Percentiles rank a stretch among this genome's conserved stretches.
Conservation (phyloP, 2,888 invertebrate species). For the Sinentomon sp. region DNA sequence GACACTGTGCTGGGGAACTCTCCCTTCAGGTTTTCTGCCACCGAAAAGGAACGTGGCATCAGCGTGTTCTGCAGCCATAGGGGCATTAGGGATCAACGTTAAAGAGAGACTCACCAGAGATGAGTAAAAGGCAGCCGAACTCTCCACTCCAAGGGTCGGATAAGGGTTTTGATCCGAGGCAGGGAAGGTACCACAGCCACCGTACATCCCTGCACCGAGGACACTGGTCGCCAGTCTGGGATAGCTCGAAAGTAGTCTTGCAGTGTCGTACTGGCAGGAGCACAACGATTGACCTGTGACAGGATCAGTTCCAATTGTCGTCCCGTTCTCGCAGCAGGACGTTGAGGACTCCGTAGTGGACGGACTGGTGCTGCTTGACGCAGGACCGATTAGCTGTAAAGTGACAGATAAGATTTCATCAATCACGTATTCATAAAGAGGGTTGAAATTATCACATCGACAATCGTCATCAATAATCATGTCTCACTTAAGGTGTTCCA, state of each 20-base stretch:
- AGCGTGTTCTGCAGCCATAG: too few relatives aligned
- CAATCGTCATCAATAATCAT: too few relatives aligned
- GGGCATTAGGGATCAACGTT: too few relatives aligned
- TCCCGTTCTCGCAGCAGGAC: constrained; percentile 66
- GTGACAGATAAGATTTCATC: too few relatives aligned
- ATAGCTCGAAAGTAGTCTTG: constrained; percentile 50
- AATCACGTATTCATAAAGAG: too few relatives aligned
- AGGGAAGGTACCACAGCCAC: constrained; percentile 47
- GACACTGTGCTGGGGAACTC: too few relatives aligned
- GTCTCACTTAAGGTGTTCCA: too few relatives aligned
- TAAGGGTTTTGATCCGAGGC: constrained; percentile 78
- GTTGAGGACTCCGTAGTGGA: constrained; percentile 18
- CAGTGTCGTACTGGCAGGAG: constrained; percentile 78
- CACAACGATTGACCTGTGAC: constrained; percentile 77
- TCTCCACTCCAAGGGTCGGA: constrained; percentile 73
- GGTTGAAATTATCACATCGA: too few relatives aligned
- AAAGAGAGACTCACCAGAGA: constrained; percentile 79
- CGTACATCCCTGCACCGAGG: constrained; percentile 38
- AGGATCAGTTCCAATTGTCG: constrained; percentile 73
- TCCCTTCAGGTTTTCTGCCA: too few relatives aligned
- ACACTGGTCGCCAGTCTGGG: constrained; percentile 44
- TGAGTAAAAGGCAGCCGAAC: constrained; percentile 82
- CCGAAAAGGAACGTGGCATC: too few relatives aligned
- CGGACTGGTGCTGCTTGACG: too few relatives aligned
- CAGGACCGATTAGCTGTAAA: too few relatives aligned